Evolutionary conservation across 1,140 invertebrate genomes (phyloP).

Genomic region (Capitella teleta): DNA sequence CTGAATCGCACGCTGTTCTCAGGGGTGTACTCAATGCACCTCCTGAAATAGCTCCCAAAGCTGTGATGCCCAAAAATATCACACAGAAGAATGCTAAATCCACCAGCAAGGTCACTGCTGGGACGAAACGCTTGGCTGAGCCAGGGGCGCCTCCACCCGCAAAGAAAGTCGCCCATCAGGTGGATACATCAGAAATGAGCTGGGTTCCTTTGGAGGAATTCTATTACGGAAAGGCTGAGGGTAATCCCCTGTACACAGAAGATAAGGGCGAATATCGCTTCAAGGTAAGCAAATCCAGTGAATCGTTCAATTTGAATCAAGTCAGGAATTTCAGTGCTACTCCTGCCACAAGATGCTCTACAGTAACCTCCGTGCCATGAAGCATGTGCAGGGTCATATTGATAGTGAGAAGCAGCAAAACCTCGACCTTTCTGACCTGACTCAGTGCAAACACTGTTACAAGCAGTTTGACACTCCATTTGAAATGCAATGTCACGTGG

Average conservation of each 20-base stretch:
- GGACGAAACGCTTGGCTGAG: too few relatives aligned
- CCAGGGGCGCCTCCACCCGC: too few relatives aligned
- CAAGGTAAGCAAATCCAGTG: slow-evolving; percentile 22
- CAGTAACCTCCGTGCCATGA: slow-evolving; percentile 40
- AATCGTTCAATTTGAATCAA: neutral
- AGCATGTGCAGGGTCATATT: slow-evolving; percentile 40
- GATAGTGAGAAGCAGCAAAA: slow-evolving; percentile 36
- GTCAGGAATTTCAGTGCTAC: slow-evolving; percentile 27
- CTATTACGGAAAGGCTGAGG: slow-evolving; percentile 39
- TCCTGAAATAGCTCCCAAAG: too few relatives aligned
- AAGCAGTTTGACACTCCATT: slow-evolving; percentile 43
- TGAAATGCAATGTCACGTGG: slow-evolving; percentile 43
- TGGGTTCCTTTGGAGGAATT: slow-evolving; percentile 39
- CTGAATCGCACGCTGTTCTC: too few relatives aligned
- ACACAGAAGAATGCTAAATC: too few relatives aligned
- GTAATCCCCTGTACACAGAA: slow-evolving; percentile 26
- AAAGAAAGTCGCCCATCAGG: too few relatives aligned
- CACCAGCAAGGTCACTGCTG: too few relatives aligned
- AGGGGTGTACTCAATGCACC: too few relatives aligned
- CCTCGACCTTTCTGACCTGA: slow-evolving; percentile 40
- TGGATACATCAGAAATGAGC: too few relatives aligned
- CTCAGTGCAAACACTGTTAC: slow-evolving; percentile 42
- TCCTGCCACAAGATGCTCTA: slow-evolving; percentile 41
- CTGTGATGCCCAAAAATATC: too few relatives aligned
- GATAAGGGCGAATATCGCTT: slow-evolving; percentile 36